These are phyloP conservation scores for Quiscalus mexicanus DNA, from an alignment of 2,113 vertebrate genomes.

Conservation along the genomic window DNA sequence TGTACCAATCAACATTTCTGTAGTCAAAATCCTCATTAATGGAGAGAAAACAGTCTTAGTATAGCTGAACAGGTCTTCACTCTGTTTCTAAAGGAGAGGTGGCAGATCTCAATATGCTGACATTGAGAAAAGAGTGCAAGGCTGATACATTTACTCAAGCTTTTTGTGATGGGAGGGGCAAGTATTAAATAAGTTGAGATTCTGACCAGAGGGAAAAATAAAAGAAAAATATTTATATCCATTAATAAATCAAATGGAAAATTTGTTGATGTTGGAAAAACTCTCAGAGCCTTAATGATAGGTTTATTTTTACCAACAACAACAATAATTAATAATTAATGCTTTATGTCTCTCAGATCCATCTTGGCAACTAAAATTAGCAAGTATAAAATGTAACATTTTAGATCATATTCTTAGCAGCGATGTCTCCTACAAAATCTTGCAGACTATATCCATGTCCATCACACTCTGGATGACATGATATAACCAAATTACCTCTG, in stretches of 20 bases:
- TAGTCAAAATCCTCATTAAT: not conserved
- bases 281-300: conserved; percentile 41
- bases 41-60: not conserved
- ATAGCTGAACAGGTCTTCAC: not conserved
- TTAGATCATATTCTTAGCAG: not conserved
- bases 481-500: not conserved
- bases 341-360: not conserved
- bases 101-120: not conserved
- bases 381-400: not conserved
- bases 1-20: not conserved
- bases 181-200: not conserved
- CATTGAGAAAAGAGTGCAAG: not conserved
- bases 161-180: not conserved
- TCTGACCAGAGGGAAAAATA: not conserved
- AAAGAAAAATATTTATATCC: not conserved
- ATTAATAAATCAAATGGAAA: conserved; percentile 35
- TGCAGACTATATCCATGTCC: not conserved
- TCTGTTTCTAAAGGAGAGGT: not conserved
- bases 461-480: not conserved
- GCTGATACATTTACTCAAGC: not conserved
- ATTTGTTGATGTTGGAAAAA: conserved; percentile 37
- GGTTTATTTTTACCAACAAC: conserved; percentile 49
- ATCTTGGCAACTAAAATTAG: conserved; percentile 48
- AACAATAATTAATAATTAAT: conserved; percentile 66
- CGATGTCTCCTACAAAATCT: not conserved